Base-by-base conservation (phyloP, 2,888 invertebrate species). In the Cantharis rustica region DNA sequence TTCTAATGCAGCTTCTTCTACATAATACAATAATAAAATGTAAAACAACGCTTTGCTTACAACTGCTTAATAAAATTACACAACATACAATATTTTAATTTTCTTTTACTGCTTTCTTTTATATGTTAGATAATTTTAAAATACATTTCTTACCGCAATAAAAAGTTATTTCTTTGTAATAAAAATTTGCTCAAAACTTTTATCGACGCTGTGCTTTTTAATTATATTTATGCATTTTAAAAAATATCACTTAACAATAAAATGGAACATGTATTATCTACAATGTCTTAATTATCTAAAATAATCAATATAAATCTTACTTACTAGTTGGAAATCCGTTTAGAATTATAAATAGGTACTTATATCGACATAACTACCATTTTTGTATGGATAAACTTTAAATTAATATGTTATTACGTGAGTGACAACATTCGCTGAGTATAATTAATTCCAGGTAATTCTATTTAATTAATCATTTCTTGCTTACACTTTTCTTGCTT, bases 1-100 rank as follows among this genome's bases (percentile, higher is more conserved):
- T 78, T 79, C 73, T 73, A 76, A 76, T 78, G 76, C 68, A 69
- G 66, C 76, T 74, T 70, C 64, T 66, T 66, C 23, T 66, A 23
- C 64, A 23, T 66, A 47, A 23, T 66, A 66, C 23, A 66, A 66
- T 17, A 66, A 66, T 47, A 66, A 66, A 23, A n/a, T 66, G 20
- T 66, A 20, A 66, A 66, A 66, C 64, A 66, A 66, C 23, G 64
- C 23, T 66, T 31, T 47, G 47, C 47, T 47, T 47, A 47, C 47
- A 47, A 47, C 47, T 47, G 47, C 47, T 47, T 47, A 47, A 47
- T 47, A 47, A 47, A 47, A 47, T 47, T 47, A 47, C 47, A n/a
- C 47, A 47, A 47, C 47, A 47, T 47, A 47, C 47, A 47, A 47
- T 47, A 47, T 47, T 47, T 47, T 47, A 47, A 47, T 47, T 47